Evolutionary conservation across 2,797 vertebrate genomes (phyloP).

Genomic region (Ibycter americanus): DNA sequence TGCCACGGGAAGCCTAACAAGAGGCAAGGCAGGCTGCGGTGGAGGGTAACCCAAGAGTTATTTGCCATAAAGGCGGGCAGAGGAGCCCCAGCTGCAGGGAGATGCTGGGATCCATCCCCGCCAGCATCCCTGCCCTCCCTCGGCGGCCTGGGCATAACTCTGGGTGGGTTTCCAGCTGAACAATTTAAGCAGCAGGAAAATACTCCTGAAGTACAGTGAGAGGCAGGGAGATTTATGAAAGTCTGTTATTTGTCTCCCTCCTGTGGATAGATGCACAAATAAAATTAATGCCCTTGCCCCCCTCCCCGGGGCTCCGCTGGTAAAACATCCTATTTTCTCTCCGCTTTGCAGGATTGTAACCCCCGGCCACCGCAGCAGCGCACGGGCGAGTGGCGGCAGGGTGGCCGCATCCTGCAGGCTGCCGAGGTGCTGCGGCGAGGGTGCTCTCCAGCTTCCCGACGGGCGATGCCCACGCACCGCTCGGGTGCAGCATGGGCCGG

Average conservation of each 20-base stretch:
- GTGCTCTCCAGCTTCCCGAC: rapidly evolving
- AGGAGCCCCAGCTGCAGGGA: slow-evolving; percentile 48
- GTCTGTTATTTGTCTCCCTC: slow-evolving; percentile 63
- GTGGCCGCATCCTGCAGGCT: too few species aligned
- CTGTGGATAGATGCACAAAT: slow-evolving; percentile 38
- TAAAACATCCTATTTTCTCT: neutral
- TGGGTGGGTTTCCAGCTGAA: neutral
- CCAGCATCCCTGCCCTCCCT: neutral
- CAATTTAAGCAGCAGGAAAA: neutral
- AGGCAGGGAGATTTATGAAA: neutral
- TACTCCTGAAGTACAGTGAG: neutral
- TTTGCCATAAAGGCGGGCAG: slow-evolving; percentile 52
- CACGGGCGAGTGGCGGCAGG: neutral
- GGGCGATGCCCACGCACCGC: rapidly evolving
- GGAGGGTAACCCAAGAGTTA: slow-evolving; percentile 46
- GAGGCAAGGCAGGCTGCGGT: slow-evolving; percentile 46
- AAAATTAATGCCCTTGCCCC: neutral
- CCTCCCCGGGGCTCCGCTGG: rapidly evolving
- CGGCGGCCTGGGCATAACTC: neutral
- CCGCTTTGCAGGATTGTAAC: too few species aligned
- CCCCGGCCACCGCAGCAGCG: rapidly evolving
- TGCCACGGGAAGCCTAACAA: slow-evolving; percentile 30
- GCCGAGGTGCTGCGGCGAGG: rapidly evolving
- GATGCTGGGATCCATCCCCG: neutral
- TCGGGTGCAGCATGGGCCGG: rapidly evolving